Conservation (phyloP, 1,140 invertebrate species). For the Ceratina australensis region DNA sequence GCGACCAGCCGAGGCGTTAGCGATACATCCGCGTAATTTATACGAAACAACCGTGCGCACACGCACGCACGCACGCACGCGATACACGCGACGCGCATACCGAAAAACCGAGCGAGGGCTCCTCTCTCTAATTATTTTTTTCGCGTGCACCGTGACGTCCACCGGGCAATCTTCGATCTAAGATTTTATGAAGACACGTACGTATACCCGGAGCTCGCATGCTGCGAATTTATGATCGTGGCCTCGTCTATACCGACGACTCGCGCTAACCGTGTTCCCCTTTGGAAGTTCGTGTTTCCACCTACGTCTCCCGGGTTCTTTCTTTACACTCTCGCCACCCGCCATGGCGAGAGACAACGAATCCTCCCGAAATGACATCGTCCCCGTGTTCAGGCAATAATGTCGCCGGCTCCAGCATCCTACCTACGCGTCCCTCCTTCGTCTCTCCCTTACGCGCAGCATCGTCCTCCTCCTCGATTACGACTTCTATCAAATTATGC, state of each 20-base stretch:
- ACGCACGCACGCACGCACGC: slow-evolving; percentile 16
- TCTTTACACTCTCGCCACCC: slow-evolving; percentile 22
- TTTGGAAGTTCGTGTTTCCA: slow-evolving; percentile 62
- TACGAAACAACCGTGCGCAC: slow-evolving; percentile 23
- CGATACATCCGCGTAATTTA: slow-evolving; percentile 46
- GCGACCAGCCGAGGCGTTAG: slow-evolving; percentile 11
- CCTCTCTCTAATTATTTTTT: slow-evolving; percentile 59
- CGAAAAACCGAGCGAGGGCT: not conserved
- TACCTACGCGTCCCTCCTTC: slow-evolving; percentile 37
- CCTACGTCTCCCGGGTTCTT: slow-evolving; percentile 48
- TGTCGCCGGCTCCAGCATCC: slow-evolving; percentile 38
- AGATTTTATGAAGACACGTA: slow-evolving; percentile 66
- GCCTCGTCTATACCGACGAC: slow-evolving; percentile 41
- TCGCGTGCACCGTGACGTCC: slow-evolving; percentile 39
- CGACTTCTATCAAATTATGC: slow-evolving; percentile 15
- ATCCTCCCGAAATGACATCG: slow-evolving; percentile 59
- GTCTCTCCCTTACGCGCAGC: too few species aligned
- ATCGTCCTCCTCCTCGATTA: not conserved
- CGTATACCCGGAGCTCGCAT: slow-evolving; percentile 55
- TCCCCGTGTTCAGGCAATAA: slow-evolving; percentile 50
- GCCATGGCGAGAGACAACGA: slow-evolving; percentile 50
- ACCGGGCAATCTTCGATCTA: slow-evolving; percentile 62
- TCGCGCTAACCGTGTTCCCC: slow-evolving; percentile 29
- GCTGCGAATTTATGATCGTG: slow-evolving; percentile 65
- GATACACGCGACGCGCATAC: slow-evolving; percentile 29